Evolutionary conservation across 2,888 invertebrate species (phyloP), one percentile per base, ranked within the genome.

Genomic region (Pedicia rivosa): DNA sequence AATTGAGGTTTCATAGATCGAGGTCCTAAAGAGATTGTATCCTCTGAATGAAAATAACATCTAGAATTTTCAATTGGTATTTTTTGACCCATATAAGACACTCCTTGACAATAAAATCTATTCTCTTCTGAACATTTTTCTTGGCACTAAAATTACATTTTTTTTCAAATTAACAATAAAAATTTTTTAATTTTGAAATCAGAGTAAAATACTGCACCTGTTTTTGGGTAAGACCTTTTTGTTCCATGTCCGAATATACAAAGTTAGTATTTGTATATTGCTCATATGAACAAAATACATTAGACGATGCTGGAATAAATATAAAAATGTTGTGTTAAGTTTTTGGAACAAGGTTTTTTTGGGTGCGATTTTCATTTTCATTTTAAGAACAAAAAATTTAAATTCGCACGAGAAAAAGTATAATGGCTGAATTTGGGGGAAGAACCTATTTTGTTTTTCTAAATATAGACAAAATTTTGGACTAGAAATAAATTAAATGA

Each of bases 11-110:
- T 58, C 40, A 86, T 57, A 34, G 78, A 65, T 59, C 76, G 74
- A 2, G 82, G 80, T 39, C 86, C 83, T 33, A 77, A 68, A n/a
- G 80, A 74, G 46, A 78, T 71, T 36, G 78, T 74, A 54, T 87
- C 84, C 57, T 86, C 84, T 41, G 82, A 78, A 59, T 86, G 84
- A 32, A 88, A 62, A 43, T 74, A 67, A 49, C 84, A 86, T 41
- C 63, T 47, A 28, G 57, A 54, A 15, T 44, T 41, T 39, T 52
- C 54, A 47, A 41, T 44, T 38, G n/a, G n/a, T n/a, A n/a, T n/a
- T n/a, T n/a, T n/a, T n/a, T n/a, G n/a, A n/a, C 54, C 49, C 36
- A 49, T 51, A 44, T 51, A 50, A 30, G 78, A 77, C 50, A 75
- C 81, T 4, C 78, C 80, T 42, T 79, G 69, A 49, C 83, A 84